Evolutionary conservation across 2,888 invertebrate species (phyloP).

Genomic region (Argynnis bischoffii): DNA sequence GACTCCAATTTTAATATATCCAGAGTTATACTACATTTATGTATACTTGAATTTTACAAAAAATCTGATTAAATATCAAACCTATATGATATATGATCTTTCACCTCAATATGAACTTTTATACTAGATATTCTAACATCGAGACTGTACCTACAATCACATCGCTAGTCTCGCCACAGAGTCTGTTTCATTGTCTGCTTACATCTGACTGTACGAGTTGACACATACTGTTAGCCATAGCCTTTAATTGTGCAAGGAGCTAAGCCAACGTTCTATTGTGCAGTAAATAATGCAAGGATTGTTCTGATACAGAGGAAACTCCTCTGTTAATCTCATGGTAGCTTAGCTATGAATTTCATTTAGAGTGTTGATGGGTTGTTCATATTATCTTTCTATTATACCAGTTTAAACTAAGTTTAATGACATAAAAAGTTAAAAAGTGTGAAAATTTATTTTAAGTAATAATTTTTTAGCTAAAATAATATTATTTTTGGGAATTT

Average conservation of each 20-base stretch:
- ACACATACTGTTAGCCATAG: slow-evolving; percentile 14
- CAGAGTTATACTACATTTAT: no score
- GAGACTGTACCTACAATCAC: neutral
- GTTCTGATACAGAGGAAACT: neutral
- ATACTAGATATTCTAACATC: neutral
- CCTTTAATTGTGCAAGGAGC: slow-evolving; percentile 15
- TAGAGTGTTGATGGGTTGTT: neutral
- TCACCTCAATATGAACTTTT: neutral
- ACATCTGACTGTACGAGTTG: slow-evolving; percentile 4
- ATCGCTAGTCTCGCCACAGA: neutral
- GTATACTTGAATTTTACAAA: no score
- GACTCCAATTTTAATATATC: no score
- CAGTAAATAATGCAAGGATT: slow-evolving; percentile 11
- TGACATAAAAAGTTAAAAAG: no score
- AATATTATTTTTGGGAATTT: no score
- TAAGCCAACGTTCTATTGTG: slow-evolving; percentile 1
- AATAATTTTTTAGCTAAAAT: no score
- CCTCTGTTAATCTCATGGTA: neutral
- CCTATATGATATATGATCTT: no score
- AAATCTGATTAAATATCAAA: neutral
- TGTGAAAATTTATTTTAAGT: no score
- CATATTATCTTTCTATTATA: neutral
- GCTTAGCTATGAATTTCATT: slow-evolving; percentile 1
- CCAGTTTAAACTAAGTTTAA: neutral
- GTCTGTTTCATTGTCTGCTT: slow-evolving; percentile 12